phyloP scores from a whole-genome alignment of 1,140 invertebrate genomes.

The Psilanteris sp. region DNA sequence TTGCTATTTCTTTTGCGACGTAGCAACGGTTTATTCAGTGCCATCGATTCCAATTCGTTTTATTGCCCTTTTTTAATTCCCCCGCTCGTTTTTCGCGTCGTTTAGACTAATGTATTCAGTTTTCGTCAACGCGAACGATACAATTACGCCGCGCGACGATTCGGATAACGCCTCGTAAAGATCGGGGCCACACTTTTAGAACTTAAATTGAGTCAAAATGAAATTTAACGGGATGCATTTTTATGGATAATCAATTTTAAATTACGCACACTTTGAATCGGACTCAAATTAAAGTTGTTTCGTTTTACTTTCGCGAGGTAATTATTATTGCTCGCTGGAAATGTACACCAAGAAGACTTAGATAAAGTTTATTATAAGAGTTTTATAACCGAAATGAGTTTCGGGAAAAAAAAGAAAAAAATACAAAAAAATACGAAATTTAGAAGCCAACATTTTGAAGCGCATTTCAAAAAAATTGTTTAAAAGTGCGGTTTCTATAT shows the following conservation, averaged over 20 bases:
- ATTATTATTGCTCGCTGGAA: too few species aligned
- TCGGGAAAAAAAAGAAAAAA: too few species aligned
- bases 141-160: constrained; percentile 28
- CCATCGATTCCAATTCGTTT: background rate
- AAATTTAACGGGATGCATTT: constrained; percentile 26
- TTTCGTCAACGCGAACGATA: constrained; percentile 21
- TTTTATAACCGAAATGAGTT: too few species aligned
- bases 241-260: constrained; percentile 48
- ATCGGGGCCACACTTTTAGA: constrained; percentile 25
- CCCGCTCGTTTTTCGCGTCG: background rate
- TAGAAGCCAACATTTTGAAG: too few species aligned
- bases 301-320: too few species aligned
- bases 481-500: too few species aligned
- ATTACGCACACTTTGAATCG: constrained; percentile 18
- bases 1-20: constrained; percentile 34
- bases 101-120: constrained; percentile 32
- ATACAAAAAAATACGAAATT: too few species aligned
- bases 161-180: constrained; percentile 29
- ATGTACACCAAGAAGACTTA: too few species aligned
- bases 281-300: background rate
- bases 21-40: constrained; percentile 27
- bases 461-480: too few species aligned
- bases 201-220: constrained; percentile 37
- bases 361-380: too few species aligned
- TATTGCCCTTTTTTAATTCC: background rate